Conservation (phyloP, 2,888 invertebrate genomes). For the Vesta saturnalis region DNA sequence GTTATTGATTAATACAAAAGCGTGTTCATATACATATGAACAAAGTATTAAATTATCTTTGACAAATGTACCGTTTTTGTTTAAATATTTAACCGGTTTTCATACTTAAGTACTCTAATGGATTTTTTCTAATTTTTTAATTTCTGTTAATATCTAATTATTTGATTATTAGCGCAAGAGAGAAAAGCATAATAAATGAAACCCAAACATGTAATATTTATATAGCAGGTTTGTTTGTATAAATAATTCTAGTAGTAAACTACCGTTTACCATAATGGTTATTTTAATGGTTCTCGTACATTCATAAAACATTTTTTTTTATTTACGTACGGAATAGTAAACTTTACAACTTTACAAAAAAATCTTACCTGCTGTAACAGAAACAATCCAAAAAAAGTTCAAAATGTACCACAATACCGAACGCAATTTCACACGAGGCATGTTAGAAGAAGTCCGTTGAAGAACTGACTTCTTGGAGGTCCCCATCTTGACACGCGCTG, state of each 20-base stretch:
- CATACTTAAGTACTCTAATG: constrained; percentile 13
- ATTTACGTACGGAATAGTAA: too few relatives aligned
- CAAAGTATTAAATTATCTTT: neutral
- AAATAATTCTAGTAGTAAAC: constrained; percentile 14
- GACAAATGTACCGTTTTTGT: constrained; percentile 31
- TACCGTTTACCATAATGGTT: constrained; percentile 36
- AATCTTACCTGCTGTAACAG: constrained; percentile 48
- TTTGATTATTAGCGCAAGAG: neutral
- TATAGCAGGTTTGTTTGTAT: constrained; percentile 20
- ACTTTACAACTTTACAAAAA: too few relatives aligned
- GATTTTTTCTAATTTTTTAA: neutral
- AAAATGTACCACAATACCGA: constrained; percentile 48
- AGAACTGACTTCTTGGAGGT: constrained; percentile 57
- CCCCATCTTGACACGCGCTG: constrained; percentile 53
- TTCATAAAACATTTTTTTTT: constrained; percentile 7
- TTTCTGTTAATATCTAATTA: too few relatives aligned
- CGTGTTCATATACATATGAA: too few relatives aligned
- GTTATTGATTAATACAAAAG: neutral
- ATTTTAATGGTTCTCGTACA: constrained; percentile 24
- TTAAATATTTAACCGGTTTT: constrained; percentile 35
- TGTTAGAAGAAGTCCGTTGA: constrained; percentile 57
- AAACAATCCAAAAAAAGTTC: constrained; percentile 46
- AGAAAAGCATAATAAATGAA: neutral
- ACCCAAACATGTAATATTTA: neutral
- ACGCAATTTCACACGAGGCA: constrained; percentile 55